Conservation (phyloP, 2,113 vertebrate species). For the Monopterus albus region DNA sequence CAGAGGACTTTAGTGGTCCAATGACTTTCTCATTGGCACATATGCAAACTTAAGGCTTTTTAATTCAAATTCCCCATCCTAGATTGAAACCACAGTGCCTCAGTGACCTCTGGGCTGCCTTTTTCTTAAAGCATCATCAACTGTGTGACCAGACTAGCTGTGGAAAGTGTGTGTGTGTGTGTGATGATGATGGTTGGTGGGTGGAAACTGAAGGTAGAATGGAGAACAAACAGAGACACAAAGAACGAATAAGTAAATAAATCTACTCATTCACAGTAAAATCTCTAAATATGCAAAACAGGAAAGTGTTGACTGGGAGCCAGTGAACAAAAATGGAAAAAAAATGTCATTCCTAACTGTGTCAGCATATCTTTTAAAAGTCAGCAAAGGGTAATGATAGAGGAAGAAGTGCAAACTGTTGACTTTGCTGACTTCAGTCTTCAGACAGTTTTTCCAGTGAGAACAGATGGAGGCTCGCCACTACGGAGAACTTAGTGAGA, state of each 20-base stretch:
- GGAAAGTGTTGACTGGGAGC: constrained; percentile 20
- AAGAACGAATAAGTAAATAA: constrained; percentile 15
- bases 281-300: constrained; percentile 13
- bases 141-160: constrained; percentile 27
- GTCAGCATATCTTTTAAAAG: constrained; percentile 31
- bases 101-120: constrained; percentile 45
- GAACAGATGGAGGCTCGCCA: constrained; percentile 51
- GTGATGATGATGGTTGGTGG: constrained; percentile 29
- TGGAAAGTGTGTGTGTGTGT: constrained; percentile 47
- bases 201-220: constrained; percentile 56
- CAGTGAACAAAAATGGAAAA: not conserved
- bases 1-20: constrained; percentile 11
- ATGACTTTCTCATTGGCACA: constrained; percentile 49
- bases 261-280: constrained; percentile 23
- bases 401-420: constrained; percentile 38
- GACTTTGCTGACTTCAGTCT: constrained; percentile 45
- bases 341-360: constrained; percentile 12
- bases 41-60: constrained; percentile 4
- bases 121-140: constrained; percentile 23
- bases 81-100: constrained; percentile 36
- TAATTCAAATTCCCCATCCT: constrained; percentile 20
- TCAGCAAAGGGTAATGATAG: constrained; percentile 36
- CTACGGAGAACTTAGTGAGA: constrained; percentile 36
- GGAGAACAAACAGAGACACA: constrained; percentile 30
- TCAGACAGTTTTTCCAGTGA: constrained; percentile 62